These are phyloP conservation scores for Barnardius zonarius DNA, from an alignment of 2,113 vertebrate genomes.

Conservation along the genomic window DNA sequence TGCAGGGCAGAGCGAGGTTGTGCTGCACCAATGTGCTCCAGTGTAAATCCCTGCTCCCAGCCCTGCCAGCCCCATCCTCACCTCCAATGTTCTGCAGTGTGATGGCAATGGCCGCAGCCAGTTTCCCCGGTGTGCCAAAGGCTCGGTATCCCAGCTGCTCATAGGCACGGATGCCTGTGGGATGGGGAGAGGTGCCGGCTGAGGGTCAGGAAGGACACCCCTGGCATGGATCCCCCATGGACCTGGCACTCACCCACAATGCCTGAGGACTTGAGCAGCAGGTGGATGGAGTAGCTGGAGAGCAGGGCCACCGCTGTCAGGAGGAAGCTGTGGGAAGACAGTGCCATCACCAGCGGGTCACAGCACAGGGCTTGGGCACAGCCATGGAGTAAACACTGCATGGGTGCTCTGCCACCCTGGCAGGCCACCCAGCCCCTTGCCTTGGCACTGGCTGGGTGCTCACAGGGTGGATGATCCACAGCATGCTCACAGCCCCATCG, in stretches of 20 bases:
- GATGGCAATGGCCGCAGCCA: slow-evolving; percentile 92
- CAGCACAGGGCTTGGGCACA: not conserved
- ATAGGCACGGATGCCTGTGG: slow-evolving; percentile 90
- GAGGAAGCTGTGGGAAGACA: slow-evolving; percentile 81
- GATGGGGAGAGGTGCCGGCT: fast-evolving
- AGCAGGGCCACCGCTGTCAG: slow-evolving; percentile 86
- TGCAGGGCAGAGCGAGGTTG: slow-evolving; percentile 25
- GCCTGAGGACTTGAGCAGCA: slow-evolving; percentile 92
- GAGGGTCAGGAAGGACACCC: not conserved
- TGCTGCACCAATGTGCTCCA: not conserved
- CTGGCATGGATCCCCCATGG: fast-evolving
- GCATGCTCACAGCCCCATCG: not conserved
- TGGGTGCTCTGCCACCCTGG: not conserved
- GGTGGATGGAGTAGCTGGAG: slow-evolving; percentile 93
- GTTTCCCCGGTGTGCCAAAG: slow-evolving; percentile 93
- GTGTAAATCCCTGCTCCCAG: not conserved
- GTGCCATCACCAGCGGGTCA: not conserved
- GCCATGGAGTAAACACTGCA: fast-evolving
- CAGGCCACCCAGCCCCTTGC: not conserved
- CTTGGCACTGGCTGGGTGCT: not conserved
- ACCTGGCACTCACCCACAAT: slow-evolving; percentile 86
- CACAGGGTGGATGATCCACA: fast-evolving
- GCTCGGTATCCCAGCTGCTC: slow-evolving; percentile 94
- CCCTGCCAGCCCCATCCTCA: not conserved
- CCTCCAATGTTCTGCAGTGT: slow-evolving; percentile 97